A percentile compares a stretch with the other conserved stretches of the same genome.
Conservation (phyloP, 1,140 invertebrate genomes). For the Drosophila rufa region DNA sequence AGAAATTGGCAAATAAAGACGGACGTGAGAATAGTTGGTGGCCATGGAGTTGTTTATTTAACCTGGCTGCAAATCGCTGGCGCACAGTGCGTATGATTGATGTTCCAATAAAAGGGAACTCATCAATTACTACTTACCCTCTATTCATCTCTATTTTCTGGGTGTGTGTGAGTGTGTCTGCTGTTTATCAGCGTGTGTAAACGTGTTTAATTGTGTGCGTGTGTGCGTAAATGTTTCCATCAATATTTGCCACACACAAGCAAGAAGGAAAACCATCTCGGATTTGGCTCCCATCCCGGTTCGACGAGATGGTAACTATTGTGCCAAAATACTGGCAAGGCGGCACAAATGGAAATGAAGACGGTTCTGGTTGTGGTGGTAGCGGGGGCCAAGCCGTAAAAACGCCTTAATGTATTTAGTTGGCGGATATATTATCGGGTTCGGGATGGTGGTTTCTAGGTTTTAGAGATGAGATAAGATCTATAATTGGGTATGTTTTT, state of each 20-base stretch:
- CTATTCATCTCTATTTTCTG: slow-evolving; percentile 43
- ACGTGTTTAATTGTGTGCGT: slow-evolving; percentile 79
- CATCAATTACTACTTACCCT: slow-evolving; percentile 79
- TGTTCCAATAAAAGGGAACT: slow-evolving; percentile 78
- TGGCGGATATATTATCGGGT: slow-evolving; percentile 2
- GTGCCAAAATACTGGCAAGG: slow-evolving; percentile 41
- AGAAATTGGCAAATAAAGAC: slow-evolving; percentile 67
- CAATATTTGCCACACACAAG: slow-evolving; percentile 74
- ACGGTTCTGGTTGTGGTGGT: not conserved
- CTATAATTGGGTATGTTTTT: not conserved
- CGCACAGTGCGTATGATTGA: slow-evolving; percentile 79
- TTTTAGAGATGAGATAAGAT: slow-evolving; percentile 39
- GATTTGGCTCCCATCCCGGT: slow-evolving; percentile 11
- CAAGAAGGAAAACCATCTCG: slow-evolving; percentile 27
- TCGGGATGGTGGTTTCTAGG: not conserved
- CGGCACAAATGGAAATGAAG: slow-evolving; percentile 33
- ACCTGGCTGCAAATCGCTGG: slow-evolving; percentile 58
- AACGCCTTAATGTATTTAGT: slow-evolving; percentile 63
- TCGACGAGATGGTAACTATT: slow-evolving; percentile 61
- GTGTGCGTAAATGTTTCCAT: slow-evolving; percentile 81
- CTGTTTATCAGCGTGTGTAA: slow-evolving; percentile 70
- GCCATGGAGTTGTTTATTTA: slow-evolving; percentile 57
- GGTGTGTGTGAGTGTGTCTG: slow-evolving; percentile 30
- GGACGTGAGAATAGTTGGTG: slow-evolving; percentile 7
- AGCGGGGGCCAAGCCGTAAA: slow-evolving; percentile 27